These are phyloP conservation scores for Brachyopa scutellaris DNA, from an alignment of 2,888 invertebrate genomes.

Conservation along the genomic window DNA sequence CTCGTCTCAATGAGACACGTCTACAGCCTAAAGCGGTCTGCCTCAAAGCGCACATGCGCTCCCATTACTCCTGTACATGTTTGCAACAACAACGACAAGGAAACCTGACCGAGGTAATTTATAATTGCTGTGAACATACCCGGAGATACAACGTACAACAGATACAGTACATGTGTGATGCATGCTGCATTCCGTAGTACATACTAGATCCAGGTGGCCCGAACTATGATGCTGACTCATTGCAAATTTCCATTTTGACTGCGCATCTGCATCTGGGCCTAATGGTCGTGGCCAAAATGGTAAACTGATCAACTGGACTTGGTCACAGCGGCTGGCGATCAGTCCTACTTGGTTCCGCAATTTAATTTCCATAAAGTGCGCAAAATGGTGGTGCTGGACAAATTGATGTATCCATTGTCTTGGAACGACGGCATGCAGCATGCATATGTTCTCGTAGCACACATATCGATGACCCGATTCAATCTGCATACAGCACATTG, in stretches of 20 bases:
- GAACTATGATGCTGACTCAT: constrained; percentile 62
- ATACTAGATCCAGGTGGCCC: constrained; percentile 68
- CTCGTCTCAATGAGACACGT: constrained; percentile 30
- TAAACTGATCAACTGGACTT: constrained; percentile 45
- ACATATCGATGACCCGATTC: constrained; percentile 45
- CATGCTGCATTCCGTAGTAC: constrained; percentile 22
- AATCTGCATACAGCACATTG: constrained; percentile 19
- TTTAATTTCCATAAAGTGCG: constrained; percentile 57
- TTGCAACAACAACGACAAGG: constrained; percentile 46
- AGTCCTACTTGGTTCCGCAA: constrained; percentile 59
- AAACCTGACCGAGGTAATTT: constrained; percentile 58
- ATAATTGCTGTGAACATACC: constrained; percentile 63
- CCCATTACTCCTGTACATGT: constrained; percentile 55
- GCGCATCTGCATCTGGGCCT: constrained; percentile 49
- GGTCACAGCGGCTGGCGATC: constrained; percentile 36
- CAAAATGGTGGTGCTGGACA: constrained; percentile 36
- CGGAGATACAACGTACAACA: constrained; percentile 8
- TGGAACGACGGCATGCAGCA: constrained; percentile 29
- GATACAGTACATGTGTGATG: constrained; percentile 32
- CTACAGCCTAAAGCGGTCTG: constrained; percentile 30
- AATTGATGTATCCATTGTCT: constrained; percentile 67
- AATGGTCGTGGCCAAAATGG: constrained; percentile 35
- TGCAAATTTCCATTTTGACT: constrained; percentile 52
- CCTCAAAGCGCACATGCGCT: constrained; percentile 51
- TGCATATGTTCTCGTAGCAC: too few relatives aligned